Evolutionary conservation across 1,140 invertebrate species (phyloP), one percentile per base, ranked within the genome.

Genomic region (Drosophila arizonae): DNA sequence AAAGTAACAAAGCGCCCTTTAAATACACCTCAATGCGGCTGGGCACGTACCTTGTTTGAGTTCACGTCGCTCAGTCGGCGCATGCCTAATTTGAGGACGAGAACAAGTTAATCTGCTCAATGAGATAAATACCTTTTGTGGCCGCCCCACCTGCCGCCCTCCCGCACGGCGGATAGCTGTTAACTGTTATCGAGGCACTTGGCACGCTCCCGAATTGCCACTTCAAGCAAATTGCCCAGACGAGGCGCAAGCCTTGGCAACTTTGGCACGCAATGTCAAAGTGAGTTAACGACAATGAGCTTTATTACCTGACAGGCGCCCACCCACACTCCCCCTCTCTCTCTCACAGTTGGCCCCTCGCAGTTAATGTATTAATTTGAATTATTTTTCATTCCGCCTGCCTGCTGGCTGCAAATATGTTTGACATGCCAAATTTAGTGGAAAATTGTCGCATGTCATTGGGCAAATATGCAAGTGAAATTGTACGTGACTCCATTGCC

Each of bases 371-470:
- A 87, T 87, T 86, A 86, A 86, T 87, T 86, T 79, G 79, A 86
- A 82, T 82, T 87, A 69, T 75, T 82, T 79, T 65, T 68, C 52
- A 17, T 57, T 43, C 17, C 24, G 36, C 24, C 24, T 26, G 24
- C 33, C 10, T 24, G 8, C 51, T 24, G 54, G 48, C 43, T 17
- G 30, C 69, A 84, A 88, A 87, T 87, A 87, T 88, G 84, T 87
- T 88, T 88, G 82, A 87, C 76, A 82, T 66, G 85, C 61, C 84
- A 87, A 87, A 87, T 87, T 87, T 87, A 87, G 82, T 88, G 84
- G 84, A 87, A 87, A 87, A 88, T 87, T 86, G 82, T 64, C 82
- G 82, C 82, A 86, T 87, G 84, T 88, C 82, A 87, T 86, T 81
- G 68, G 72, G 15, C 72, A 72, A 79, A 76, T 76, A 72, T 87